A percentile compares a stretch with the other conserved stretches of the same genome.
Evolutionary conservation across 1,140 invertebrate species (phyloP).

Genomic region (Cydia splendana): DNA sequence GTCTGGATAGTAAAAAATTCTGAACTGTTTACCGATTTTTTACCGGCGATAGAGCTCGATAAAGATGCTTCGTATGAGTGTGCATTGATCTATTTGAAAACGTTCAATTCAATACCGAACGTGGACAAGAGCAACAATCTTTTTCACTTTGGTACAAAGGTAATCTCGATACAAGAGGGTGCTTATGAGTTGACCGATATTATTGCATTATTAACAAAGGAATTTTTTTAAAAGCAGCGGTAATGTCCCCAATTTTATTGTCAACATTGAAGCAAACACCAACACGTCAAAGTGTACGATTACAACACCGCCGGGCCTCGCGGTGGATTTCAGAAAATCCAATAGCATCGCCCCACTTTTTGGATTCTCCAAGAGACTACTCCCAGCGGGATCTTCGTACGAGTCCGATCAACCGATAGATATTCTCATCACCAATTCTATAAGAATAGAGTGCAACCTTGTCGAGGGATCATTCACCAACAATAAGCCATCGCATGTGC

Average conservation of each 20-base stretch:
- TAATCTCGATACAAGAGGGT: neutral
- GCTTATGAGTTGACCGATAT: neutral
- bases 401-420: neutral
- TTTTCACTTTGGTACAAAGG: neutral
- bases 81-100: neutral
- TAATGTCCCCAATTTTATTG: neutral
- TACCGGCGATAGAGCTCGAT: neutral
- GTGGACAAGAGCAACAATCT: neutral
- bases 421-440: neutral
- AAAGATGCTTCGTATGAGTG: neutral
- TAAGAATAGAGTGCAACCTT: conserved; percentile 29
- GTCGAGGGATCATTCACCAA: conserved; percentile 10
- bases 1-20: neutral
- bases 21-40: neutral
- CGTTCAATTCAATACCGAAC: neutral
- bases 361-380: neutral
- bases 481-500: neutral
- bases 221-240: too few relatives aligned
- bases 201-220: too few relatives aligned
- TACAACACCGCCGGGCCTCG: too few relatives aligned
- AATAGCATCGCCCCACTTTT: neutral
- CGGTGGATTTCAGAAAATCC: neutral
- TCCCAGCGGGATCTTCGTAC: too few relatives aligned
- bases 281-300: neutral
- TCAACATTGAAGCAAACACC: neutral